Base-by-base conservation (phyloP, 64 coral and sea anemone species). In the Acropora tenuis region DNA sequence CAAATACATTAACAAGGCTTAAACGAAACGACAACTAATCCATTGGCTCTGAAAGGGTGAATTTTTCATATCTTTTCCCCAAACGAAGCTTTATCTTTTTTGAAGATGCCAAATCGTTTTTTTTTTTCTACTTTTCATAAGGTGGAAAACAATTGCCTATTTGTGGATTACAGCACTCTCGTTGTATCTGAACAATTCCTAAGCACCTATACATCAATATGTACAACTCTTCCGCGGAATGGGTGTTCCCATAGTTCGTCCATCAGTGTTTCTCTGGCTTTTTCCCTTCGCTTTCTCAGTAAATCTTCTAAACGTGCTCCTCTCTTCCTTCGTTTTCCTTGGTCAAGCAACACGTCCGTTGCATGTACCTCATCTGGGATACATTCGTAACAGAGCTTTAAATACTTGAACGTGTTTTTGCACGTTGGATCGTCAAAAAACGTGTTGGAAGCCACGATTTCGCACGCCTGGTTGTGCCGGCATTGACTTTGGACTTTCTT, bases 361-460 rank as follows among this genome's bases (percentile, higher is more conserved):
- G 96, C 74, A 43, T 98, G 94, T 9, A 88, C 96, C 11, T 68
- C 47, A 44, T 99, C 97, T 3, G 97, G 97, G 8, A 99, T 90
- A 87, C 97, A 99, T 60, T 99, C 97, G 50, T 99, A 91, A 65
- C 97, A 99, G 17, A 99, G 91, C 84, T 99, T 99, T 12, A 99
- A 73, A 74, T 96, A 99, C 75, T 99, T 99, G 45, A 96, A 99
- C 0, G 95, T 93, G 47, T 96, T 96, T 78, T 96, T 96, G 52
- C 97, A 99, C n/a, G 91, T 99, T 20, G 94, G 94, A 41, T 99
- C 97, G 40, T 99, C 94, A 43, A 99, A 99, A 86, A 99, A 99
- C 1, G 92, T 91, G 41, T 99, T 99, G 2, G 97, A 99, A 48
- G 97, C 97, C 19, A 99, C 94, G 7, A 98, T 75, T 75, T 99